These are phyloP conservation scores for Guaruba guarouba DNA, from an alignment of 2,113 vertebrate genomes.

Conservation along the genomic window DNA sequence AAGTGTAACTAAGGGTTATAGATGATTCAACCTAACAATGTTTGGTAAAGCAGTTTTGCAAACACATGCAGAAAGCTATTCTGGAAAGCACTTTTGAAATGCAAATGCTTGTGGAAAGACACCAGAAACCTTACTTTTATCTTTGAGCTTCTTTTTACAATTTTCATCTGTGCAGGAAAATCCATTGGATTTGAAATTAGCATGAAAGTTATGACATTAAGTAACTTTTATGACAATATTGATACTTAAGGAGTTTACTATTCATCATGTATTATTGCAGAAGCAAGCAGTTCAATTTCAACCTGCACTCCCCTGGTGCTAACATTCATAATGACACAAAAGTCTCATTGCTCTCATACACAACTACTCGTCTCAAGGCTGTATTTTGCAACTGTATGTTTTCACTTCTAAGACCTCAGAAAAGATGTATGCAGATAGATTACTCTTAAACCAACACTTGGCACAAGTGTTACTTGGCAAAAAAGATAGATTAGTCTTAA, in stretches of 20 bases:
- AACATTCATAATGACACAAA: background rate
- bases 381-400: background rate
- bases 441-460: background rate
- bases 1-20: conserved; percentile 46
- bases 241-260: background rate
- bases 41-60: conserved; percentile 51
- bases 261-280: background rate
- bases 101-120: conserved; percentile 55
- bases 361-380: background rate
- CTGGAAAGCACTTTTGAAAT: conserved; percentile 51
- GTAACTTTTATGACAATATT: background rate
- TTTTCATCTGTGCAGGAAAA: conserved; percentile 92
- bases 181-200: conserved; percentile 71
- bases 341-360: background rate
- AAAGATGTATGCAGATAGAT: background rate
- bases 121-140: conserved; percentile 92
- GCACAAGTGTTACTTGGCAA: background rate
- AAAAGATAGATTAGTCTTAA: background rate
- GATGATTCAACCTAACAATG: conserved; percentile 62
- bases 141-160: conserved; percentile 98
- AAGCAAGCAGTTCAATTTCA: background rate
- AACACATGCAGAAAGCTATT: conserved; percentile 83
- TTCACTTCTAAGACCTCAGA: background rate
- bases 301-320: background rate
- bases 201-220: conserved; percentile 29